Percentiles rank a stretch among this genome's conserved stretches.
Conservation (phyloP, 2,797 vertebrate species). For the Poecilia velifera region DNA sequence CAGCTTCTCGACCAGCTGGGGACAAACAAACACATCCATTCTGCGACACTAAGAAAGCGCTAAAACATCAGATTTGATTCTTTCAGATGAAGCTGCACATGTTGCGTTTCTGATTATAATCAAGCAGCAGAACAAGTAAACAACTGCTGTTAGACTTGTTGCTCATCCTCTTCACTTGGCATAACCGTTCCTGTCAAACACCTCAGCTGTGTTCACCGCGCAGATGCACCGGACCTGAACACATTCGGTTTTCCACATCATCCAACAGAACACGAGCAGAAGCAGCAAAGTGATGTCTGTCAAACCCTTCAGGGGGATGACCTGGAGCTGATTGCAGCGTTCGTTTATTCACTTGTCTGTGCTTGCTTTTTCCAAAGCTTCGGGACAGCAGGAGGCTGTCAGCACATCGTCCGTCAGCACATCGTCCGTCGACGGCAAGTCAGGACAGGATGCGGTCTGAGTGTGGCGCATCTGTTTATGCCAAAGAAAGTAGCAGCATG, state of each 20-base stretch:
- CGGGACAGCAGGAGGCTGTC: constrained; percentile 22
- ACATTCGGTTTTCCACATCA: constrained; percentile 55
- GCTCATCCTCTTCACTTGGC: constrained; percentile 24
- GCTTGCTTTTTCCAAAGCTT: constrained; percentile 13
- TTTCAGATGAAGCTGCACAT: background rate
- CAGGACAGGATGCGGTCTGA: constrained; percentile 17
- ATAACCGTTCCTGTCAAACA: constrained; percentile 16
- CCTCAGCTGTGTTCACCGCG: constrained; percentile 48
- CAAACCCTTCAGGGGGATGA: constrained; percentile 17
- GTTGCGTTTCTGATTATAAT: constrained; percentile 3
- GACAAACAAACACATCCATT: background rate
- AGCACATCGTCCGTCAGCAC: constrained; percentile 12
- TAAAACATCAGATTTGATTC: background rate
- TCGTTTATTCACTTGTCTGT: constrained; percentile 16
- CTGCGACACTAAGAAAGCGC: background rate
- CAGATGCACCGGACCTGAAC: constrained; percentile 48
- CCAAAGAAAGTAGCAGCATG: background rate
- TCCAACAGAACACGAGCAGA: constrained; percentile 25
- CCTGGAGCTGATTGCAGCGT: constrained; percentile 7
- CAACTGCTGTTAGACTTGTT: background rate
- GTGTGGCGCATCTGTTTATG: constrained; percentile 15
- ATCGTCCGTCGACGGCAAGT: constrained; percentile 27
- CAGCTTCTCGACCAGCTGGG: constrained; percentile 94
- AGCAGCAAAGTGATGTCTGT: constrained; percentile 29
- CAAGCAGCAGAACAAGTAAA: constrained; percentile 7